Evolutionary conservation across 2,113 vertebrate species (phyloP).

Genomic region (Ramphastos sulfuratus): DNA sequence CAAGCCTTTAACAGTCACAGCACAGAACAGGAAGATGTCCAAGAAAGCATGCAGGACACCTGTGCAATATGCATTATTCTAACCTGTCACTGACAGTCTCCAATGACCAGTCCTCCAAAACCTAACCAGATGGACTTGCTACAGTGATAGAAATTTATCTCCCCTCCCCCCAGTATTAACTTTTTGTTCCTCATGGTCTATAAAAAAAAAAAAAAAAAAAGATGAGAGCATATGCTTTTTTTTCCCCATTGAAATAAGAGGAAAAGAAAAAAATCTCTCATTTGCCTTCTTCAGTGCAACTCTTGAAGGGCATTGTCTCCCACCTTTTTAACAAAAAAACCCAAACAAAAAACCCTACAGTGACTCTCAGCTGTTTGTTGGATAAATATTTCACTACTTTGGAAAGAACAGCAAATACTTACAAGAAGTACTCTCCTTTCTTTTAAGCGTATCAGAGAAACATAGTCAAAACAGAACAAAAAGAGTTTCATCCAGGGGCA

Average conservation of each 20-base stretch:
- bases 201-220: neutral
- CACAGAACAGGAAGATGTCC: neutral
- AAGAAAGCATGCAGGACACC: neutral
- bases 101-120: neutral
- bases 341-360: neutral
- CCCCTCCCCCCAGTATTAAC: too few relatives aligned
- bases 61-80: neutral
- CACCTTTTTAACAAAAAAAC: neutral
- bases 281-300: neutral
- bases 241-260: neutral
- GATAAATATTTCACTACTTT: neutral
- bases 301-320: neutral
- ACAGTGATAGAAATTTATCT: neutral
- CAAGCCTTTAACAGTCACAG: neutral
- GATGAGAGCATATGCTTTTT: neutral
- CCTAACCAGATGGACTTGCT: neutral
- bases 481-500: neutral
- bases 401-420: neutral
- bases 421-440: fast-evolving
- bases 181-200: neutral
- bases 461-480: neutral
- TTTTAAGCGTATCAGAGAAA: neutral
- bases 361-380: neutral
- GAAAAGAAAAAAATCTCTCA: neutral
- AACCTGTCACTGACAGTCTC: neutral